phyloP scores from a whole-genome alignment of 2,113 vertebrate species.

The Xiphorhynchus elegans region DNA sequence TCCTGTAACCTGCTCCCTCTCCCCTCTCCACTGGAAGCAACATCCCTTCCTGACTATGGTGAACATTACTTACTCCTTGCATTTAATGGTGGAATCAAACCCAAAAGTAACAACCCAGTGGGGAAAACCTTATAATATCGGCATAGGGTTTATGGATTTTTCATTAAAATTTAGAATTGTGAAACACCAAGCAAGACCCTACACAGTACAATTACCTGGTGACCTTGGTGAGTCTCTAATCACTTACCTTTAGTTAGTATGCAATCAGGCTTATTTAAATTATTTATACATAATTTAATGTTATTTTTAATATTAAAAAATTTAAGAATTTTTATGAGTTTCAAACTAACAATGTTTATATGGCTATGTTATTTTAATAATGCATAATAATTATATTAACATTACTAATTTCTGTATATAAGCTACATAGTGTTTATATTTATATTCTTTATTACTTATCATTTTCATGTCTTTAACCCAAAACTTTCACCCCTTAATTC shows the following conservation, averaged over 20 bases:
- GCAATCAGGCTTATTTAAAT: background rate
- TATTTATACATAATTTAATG: background rate
- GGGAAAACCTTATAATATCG: background rate
- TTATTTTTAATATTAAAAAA: background rate
- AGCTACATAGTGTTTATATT: background rate
- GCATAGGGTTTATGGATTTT: background rate
- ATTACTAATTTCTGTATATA: background rate
- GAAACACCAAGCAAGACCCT: background rate
- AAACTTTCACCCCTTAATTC: background rate
- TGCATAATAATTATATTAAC: background rate
- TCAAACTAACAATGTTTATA: background rate
- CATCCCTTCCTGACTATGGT: background rate
- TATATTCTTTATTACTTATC: background rate
- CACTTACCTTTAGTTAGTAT: background rate
- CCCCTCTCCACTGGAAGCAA: background rate
- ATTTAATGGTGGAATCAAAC: background rate
- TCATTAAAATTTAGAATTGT: background rate
- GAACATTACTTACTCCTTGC: background rate
- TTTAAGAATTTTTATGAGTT: background rate
- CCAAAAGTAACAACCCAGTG: background rate
- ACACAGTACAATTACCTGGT: fast-evolving
- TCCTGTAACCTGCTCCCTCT: background rate
- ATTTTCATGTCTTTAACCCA: background rate
- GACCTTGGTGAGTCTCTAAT: background rate
- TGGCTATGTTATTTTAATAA: background rate